Evolutionary conservation across 2,888 invertebrate genomes (phyloP), one percentile per base, ranked within the genome.

Genomic region (Vesta saturnalis): DNA sequence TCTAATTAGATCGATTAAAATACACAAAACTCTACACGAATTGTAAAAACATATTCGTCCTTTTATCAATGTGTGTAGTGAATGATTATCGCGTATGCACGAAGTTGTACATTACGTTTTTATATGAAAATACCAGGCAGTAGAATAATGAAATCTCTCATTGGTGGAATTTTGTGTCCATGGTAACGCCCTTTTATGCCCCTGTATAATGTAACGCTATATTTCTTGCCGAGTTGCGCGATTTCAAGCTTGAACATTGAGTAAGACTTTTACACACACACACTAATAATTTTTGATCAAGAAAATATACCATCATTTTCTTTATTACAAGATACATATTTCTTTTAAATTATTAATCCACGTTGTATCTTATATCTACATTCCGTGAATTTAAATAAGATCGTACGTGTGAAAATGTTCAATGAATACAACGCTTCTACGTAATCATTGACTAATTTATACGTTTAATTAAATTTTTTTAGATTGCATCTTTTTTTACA

Each of bases 141-240:
- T 77, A 79, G 79, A 80, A 80, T 81, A 81, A 81, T 81, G 81
- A 79, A 80, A 81, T 80, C 81, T 81, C 81, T 78, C 81, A 83
- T 83, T 83, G 83, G 83, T 78, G 82, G 83, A 82, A 79, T 80
- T 76, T 77, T 76, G 83, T 83, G 78, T 76, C 82, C 81, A 83
- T 83, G 77, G 83, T 78, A 82, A 83, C 83, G 83, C 83, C 83
- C 82, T 80, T 79, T 78, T 78, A 79, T 79, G 77, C 77, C 75
- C 75, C 76, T 77, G 74, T 77, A 76, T 76, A 75, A 74, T 77
- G 74, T 74, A n/a, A 73, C 73, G 73, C 74, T 77, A 77, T 75
- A 77, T 68, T 75, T 76, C 47, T 52, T 19, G 65, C 47, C 12
- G 35, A 39, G 39, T 30, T 64, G 49, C 63, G 64, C 60, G 22